phyloP scores from a whole-genome alignment of 2,888 invertebrate genomes.

The Campopleginae sp. region DNA sequence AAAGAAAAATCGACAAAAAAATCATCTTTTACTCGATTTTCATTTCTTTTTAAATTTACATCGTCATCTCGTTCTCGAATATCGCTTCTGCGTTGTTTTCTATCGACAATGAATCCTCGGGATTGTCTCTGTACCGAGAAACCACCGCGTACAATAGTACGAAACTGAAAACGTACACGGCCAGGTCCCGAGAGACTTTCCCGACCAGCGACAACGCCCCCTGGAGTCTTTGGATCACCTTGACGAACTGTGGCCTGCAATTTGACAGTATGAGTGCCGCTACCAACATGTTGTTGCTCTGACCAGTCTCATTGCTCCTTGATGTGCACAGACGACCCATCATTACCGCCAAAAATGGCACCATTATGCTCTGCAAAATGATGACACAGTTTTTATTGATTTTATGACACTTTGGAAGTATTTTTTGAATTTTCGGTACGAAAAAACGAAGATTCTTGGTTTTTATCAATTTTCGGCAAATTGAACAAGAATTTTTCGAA shows the following conservation, averaged over 20 bases:
- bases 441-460: background rate
- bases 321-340: conserved; percentile 71
- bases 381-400: background rate
- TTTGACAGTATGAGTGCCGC: conserved; percentile 79
- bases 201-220: conserved; percentile 66
- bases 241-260: conserved; percentile 74
- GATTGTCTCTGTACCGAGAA: conserved; percentile 61
- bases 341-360: conserved; percentile 75
- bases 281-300: conserved; percentile 73
- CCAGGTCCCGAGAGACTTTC: conserved; percentile 73
- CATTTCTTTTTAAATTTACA: conserved; percentile 21
- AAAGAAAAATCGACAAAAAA: conserved; percentile 14
- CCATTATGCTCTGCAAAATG: conserved; percentile 76
- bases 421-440: background rate
- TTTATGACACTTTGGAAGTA: background rate
- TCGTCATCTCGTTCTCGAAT: conserved; percentile 30
- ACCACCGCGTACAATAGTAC: conserved; percentile 72
- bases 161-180: conserved; percentile 79
- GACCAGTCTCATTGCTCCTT: conserved; percentile 61
- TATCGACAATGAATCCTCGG: conserved; percentile 39
- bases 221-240: conserved; percentile 72
- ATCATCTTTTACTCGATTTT: conserved; percentile 20
- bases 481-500: no score
- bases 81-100: conserved; percentile 47
- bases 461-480: no score